Evolutionary conservation across 2,888 invertebrate genomes (phyloP).

Genomic region (Chalcis sispes): DNA sequence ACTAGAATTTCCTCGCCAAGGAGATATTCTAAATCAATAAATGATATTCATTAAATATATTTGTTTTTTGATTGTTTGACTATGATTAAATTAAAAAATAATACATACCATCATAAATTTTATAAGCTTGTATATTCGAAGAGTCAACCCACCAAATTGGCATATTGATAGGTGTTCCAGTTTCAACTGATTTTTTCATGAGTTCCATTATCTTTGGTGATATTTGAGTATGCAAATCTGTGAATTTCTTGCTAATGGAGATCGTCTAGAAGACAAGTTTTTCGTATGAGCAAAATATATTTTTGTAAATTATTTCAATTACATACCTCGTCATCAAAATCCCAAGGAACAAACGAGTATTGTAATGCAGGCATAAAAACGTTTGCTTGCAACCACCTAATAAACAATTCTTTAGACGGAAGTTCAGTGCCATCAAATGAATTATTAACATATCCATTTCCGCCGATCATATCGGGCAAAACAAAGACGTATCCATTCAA

Average conservation of each 20-base stretch:
- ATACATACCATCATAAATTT: slow-evolving; percentile 74
- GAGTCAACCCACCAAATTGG: slow-evolving; percentile 93
- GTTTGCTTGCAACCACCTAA: slow-evolving; percentile 88
- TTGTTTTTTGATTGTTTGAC: neutral
- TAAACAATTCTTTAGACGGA: slow-evolving; percentile 80
- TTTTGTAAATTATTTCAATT: neutral
- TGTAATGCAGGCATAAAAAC: slow-evolving; percentile 88
- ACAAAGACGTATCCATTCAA: slow-evolving; percentile 81
- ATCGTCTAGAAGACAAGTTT: slow-evolving; percentile 65
- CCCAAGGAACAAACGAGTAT: slow-evolving; percentile 89
- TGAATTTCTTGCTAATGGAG: slow-evolving; percentile 81
- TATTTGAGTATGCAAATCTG: slow-evolving; percentile 81
- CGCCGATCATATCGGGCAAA: slow-evolving; percentile 88
- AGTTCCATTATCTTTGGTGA: slow-evolving; percentile 80
- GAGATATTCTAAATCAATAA: slow-evolving; percentile 82
- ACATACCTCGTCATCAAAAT: slow-evolving; percentile 79
- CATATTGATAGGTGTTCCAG: slow-evolving; percentile 85
- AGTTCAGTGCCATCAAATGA: slow-evolving; percentile 74
- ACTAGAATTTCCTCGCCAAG: slow-evolving; percentile 87
- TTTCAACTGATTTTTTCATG: slow-evolving; percentile 79
- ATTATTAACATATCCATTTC: slow-evolving; percentile 81
- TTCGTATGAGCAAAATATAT: neutral
- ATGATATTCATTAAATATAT: slow-evolving; percentile 2
- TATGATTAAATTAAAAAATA: neutral
- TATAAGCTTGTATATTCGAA: slow-evolving; percentile 79